Evolutionary conservation across 35 echinoderm and acorn worm genomes (phyloP), one percentile per base, ranked within the genome.

Genomic region (Holothuria glaberrima): DNA sequence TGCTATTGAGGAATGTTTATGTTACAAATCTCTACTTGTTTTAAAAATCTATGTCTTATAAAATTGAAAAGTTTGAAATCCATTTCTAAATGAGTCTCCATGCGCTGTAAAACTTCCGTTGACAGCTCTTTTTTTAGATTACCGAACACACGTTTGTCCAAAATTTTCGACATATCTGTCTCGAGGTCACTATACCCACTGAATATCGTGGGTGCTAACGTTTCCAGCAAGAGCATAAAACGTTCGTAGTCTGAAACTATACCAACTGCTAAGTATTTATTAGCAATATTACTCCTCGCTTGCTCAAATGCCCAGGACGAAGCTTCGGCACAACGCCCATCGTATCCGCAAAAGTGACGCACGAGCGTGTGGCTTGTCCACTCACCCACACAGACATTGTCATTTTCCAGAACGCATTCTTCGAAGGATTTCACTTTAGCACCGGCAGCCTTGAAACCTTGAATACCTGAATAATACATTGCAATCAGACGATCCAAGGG

Each of bases 331-430:
- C 83, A 86, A 32, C 48, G 32, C 0, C 14, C 19, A 33, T 86
- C 83, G 35, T 86, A 86, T 26, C 83, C 83, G 61, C 83, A 86
- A 48, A 86, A 86, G 20, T 86, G 83, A 48, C 36, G 59, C 34
- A 86, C 63, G 35, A 86, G 59, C 20, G 63, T 86, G 36, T 69
- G 18, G 30, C 31, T 24, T 24, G 83, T 86, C 83, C 83, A 86
- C 33, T 86, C 67, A 20, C 83, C 83, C 20, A 69, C 63, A 12
- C 83, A 86, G 30, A 69, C 31, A 6, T 86, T 86, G 16, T 69
- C 59, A 30, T 69, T 33, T 20, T 46, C 36, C 10, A 24, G 9
- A n/a, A 86, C 83, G 35, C 83, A 86, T 36, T 86, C 83, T 5
- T 68, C 33, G 63, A 31, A 86, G 38, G 59, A 68, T 46, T 67